Conservation (phyloP, 2,888 invertebrate species). For the Melinopterus prodromus region DNA sequence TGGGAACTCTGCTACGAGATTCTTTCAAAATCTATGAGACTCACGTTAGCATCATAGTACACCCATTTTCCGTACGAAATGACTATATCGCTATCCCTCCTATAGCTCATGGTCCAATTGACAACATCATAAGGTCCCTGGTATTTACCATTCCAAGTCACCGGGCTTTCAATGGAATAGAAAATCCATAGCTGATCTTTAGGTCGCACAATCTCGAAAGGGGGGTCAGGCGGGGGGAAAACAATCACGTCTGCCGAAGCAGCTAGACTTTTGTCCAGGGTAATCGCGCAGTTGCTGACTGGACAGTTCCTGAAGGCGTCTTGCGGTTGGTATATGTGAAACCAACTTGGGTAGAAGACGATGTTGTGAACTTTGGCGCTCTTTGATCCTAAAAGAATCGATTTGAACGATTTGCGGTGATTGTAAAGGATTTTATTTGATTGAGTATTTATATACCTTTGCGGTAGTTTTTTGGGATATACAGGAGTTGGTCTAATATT, state of each 20-base stretch:
- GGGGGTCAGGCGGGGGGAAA: constrained; percentile 85
- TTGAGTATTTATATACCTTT: background rate
- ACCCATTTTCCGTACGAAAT: constrained; percentile 93
- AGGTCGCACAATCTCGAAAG: constrained; percentile 74
- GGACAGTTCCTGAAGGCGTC: background rate
- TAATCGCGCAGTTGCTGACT: background rate
- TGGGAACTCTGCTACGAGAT: no score
- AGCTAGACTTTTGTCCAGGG: constrained; percentile 77
- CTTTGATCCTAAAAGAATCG: background rate
- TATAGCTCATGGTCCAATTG: constrained; percentile 94
- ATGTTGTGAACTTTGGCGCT: background rate
- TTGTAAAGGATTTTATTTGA: background rate
- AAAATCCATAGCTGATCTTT: constrained; percentile 88
- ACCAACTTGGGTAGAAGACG: background rate
- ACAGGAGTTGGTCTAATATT: background rate
- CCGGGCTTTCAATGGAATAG: constrained; percentile 95
- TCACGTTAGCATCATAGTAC: constrained; percentile 70
- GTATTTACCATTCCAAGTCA: constrained; percentile 81
- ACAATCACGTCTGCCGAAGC: constrained; percentile 85
- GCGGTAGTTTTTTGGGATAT: background rate
- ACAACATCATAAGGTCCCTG: constrained; percentile 59
- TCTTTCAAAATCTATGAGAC: no score
- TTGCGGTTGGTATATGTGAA: background rate
- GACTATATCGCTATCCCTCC: constrained; percentile 90
- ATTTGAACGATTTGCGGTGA: background rate